Evolutionary conservation across 1,140 invertebrate species (phyloP), one percentile per base, ranked within the genome.

Genomic region (Leptinotarsa defecta): DNA sequence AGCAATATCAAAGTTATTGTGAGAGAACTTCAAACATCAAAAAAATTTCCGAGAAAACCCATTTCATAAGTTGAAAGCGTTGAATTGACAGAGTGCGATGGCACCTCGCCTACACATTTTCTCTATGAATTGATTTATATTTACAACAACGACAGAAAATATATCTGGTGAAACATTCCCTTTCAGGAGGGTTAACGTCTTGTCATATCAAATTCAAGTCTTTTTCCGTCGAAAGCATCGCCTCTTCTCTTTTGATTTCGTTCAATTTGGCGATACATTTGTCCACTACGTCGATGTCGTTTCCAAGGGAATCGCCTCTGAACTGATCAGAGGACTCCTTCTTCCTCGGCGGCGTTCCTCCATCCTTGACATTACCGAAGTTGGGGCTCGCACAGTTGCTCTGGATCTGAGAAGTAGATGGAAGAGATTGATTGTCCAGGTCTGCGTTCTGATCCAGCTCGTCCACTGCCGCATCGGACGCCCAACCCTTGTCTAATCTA

Each of bases 121-220:
- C 82, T 75, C 83, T 81, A 80, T 76, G 62, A 72, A 82, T 81
- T 75, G 82, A 73, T 78, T 80, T 84, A 76, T 84, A 84, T 84
- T 83, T 84, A 84, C 84, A 85, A 81, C 84, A 85, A 63, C 81
- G 84, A 84, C 84, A 85, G 74, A 85, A 85, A 74, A 85, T 83
- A 71, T 84, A 85, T 74, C 81, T 83, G 76, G 83, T 77, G 68
- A 85, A 84, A 74, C 82, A 80, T 74, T 84, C 83, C 77, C 79
- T 75, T 67, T 81, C 84, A 6, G 79, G 78, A 71, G 81, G 79
- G 77, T 80, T 81, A n/a, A 83, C 79, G 74, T 85, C 80, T 73
- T 83, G 82, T 84, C 84, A 85, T 78, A 85, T 84, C 69, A 82
- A 48, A 15, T 71, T 79, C 17, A 77, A 63, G 22, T 79, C 78